Evolutionary conservation across 2,888 invertebrate genomes (phyloP).

Genomic region (Xestia c-nigrum): DNA sequence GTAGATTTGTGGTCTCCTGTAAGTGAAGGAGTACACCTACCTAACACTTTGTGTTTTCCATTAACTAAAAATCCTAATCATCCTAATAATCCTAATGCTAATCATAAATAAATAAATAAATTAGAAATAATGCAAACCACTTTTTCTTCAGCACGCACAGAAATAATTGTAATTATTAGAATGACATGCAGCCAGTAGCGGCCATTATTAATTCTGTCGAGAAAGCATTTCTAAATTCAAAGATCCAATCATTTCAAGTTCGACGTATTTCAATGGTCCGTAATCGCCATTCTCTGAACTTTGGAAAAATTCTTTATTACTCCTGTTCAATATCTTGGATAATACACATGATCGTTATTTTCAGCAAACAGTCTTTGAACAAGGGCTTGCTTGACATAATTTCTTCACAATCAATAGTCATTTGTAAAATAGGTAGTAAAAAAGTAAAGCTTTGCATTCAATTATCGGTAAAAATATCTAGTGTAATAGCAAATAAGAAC

Average conservation of each 20-base stretch:
- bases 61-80: too few species aligned
- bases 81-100: too few species aligned
- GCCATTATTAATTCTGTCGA: constrained; percentile 58
- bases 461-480: too few species aligned
- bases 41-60: too few species aligned
- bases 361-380: constrained; percentile 16
- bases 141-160: neutral
- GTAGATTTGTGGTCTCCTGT: too few species aligned
- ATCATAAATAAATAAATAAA: too few species aligned
- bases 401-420: neutral
- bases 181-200: constrained; percentile 28
- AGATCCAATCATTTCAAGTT: constrained; percentile 65
- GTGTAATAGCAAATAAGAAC: too few species aligned
- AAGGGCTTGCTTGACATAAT: neutral
- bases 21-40: too few species aligned
- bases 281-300: constrained; percentile 62
- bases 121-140: neutral
- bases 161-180: constrained; percentile 36
- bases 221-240: constrained; percentile 63
- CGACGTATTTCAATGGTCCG: constrained; percentile 59
- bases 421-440: too few species aligned
- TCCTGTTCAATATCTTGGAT: constrained; percentile 41
- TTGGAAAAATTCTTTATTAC: constrained; percentile 51
- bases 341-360: constrained; percentile 27
- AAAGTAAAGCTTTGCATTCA: too few species aligned